These are phyloP conservation scores for Neostethus bicornis DNA, from an alignment of 2,797 vertebrate genomes.

Conservation along the genomic window DNA sequence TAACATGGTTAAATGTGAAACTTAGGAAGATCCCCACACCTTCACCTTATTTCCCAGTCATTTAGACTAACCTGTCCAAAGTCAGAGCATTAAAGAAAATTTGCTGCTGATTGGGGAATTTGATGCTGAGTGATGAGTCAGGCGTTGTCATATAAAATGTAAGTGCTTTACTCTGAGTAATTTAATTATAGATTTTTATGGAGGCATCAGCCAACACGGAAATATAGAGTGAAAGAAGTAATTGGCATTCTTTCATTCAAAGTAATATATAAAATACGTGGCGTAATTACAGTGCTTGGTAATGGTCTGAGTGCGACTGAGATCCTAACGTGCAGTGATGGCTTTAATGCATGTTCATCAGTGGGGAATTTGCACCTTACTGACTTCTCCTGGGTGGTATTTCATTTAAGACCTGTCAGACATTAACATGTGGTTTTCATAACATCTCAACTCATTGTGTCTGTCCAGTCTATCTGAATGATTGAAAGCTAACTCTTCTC, in stretches of 20 bases:
- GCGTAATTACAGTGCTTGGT: slow-evolving; percentile 68
- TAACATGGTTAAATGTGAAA: slow-evolving; percentile 25
- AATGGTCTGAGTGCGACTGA: slow-evolving; percentile 58
- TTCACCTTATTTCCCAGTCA: slow-evolving; percentile 57
- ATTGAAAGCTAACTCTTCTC: slow-evolving; percentile 57
- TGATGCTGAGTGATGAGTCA: slow-evolving; percentile 61
- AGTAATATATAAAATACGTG: slow-evolving; percentile 75
- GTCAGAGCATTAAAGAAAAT: slow-evolving; percentile 61
- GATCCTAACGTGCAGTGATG: slow-evolving; percentile 58
- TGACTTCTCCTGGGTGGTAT: slow-evolving; percentile 55
- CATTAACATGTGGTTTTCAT: slow-evolving; percentile 33
- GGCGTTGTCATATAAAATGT: slow-evolving; percentile 74
- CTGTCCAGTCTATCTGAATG: slow-evolving; percentile 15
- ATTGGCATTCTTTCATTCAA: slow-evolving; percentile 77
- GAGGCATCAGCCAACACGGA: slow-evolving; percentile 67
- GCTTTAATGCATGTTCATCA: slow-evolving; percentile 63
- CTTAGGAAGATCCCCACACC: slow-evolving; percentile 42
- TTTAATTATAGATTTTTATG: slow-evolving; percentile 75
- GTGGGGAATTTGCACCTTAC: slow-evolving; percentile 48
- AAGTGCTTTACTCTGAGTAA: slow-evolving; percentile 74
- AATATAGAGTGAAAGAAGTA: slow-evolving; percentile 71
- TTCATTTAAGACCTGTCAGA: slow-evolving; percentile 39
- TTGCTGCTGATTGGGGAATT: slow-evolving; percentile 68
- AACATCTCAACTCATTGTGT: slow-evolving; percentile 37
- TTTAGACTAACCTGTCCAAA: slow-evolving; percentile 62